Evolutionary conservation across 2,797 vertebrate genomes (phyloP), one percentile per base, ranked within the genome.

Genomic region (Chelmon rostratus): DNA sequence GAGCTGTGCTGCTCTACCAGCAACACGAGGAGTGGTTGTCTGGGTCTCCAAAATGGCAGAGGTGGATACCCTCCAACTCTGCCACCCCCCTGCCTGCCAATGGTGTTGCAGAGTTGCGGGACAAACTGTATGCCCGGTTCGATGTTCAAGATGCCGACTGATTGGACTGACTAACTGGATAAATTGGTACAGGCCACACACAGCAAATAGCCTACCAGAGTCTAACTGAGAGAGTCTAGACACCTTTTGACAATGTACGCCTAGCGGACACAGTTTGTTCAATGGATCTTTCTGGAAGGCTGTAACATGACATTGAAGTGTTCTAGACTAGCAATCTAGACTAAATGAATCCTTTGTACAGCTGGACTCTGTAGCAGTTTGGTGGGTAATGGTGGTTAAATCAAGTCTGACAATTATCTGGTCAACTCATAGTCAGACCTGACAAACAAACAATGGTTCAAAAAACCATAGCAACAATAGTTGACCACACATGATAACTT

Each of bases 171-270:
- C 23, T 46, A 56, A 37, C 15, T 53, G 25, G 33, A 65, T 61
- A 65, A 77, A 73, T 71, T 58, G 23, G 42, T 33, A 11, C n/a
- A 50, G 46, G 35, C 40, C 44, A 57, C 16, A 52, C 47, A 40
- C 50, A 44, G 3, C 52, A 65, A 42, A 61, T 49, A 62, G 13
- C 21, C 28, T 28, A 57, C 37, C 2, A 38, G 37, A 10, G 64
- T 53, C 4, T 52, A 11, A 25, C 53, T 64, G 19, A 64, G 67
- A 28, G 16, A 28, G 28, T 28, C 28, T 52, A 46, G 42, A 63
- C 4, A 46, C 18, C 9, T 13, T 58, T 68, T 16, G 8, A 46
- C 16, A 44, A 21, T 44, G 8, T n/a, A 65, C 19, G 35, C 15
- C 25, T 57, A 1, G 1, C 23, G 50, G 8, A 44, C 2, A 63